phyloP scores from a whole-genome alignment of 2,888 invertebrate species.

The Pristionchus arcanus region DNA sequence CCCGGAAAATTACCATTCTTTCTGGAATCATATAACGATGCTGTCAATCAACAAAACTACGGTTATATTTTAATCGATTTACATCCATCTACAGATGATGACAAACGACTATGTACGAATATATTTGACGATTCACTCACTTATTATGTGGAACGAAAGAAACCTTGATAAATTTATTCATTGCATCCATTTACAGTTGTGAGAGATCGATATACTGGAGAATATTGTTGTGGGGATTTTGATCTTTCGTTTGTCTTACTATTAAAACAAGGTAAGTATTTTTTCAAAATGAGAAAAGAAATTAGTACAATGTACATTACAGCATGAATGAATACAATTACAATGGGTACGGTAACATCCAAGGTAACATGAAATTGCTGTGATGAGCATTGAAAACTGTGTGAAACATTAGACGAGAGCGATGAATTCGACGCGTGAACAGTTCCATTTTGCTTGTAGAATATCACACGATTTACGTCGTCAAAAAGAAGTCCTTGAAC shows the following conservation, averaged over 20 bases:
- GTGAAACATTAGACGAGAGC: neutral
- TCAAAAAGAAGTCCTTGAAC: neutral
- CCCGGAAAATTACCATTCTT: neutral
- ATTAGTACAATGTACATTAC: neutral
- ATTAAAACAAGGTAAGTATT: neutral
- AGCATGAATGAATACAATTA: neutral
- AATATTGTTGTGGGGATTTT: neutral
- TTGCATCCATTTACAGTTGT: neutral
- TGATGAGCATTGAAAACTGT: too few species aligned
- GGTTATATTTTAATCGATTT: neutral
- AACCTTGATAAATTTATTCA: neutral
- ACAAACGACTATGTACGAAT: too few species aligned
- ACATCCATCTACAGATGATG: neutral
- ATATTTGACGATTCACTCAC: slow-evolving; percentile 1
- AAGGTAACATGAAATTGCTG: neutral
- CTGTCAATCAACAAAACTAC: neutral
- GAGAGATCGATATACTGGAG: neutral
- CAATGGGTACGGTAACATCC: neutral
- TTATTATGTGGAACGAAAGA: neutral
- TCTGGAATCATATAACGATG: neutral
- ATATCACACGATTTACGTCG: neutral
- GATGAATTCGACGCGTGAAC: neutral
- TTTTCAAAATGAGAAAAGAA: neutral
- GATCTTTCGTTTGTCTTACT: too few species aligned
- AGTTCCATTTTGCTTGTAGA: neutral